Evolutionary conservation across 23 tunicate genomes (phyloP).

Genomic region (Clavelina lepadiformis): DNA sequence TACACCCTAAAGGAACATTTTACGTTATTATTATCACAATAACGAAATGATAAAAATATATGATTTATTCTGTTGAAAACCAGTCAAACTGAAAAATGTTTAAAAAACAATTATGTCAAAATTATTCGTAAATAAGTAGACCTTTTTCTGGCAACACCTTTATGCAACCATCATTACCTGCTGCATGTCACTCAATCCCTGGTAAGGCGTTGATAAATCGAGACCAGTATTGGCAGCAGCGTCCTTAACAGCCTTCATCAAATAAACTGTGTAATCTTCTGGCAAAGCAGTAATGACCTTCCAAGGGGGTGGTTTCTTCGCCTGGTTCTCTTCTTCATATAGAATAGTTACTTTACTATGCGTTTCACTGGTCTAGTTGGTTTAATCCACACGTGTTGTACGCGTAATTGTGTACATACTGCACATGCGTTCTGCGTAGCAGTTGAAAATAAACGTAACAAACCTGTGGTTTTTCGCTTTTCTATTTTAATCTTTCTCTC

Average conservation of each 20-base stretch:
- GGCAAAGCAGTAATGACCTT: conserved; percentile 36
- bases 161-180: too few relatives aligned
- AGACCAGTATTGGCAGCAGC: conserved; percentile 30
- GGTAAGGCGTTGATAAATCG: conserved; percentile 23
- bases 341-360: background rate
- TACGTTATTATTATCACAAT: too few relatives aligned
- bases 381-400: too few relatives aligned
- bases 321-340: background rate
- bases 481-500: conserved; percentile 28
- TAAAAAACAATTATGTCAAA: too few relatives aligned
- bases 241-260: conserved; percentile 44
- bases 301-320: conserved; percentile 38
- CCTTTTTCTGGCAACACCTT: too few relatives aligned
- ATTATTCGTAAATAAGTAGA: too few relatives aligned
- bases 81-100: too few relatives aligned
- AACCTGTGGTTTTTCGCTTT: conserved; percentile 22
- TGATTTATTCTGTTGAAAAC: too few relatives aligned
- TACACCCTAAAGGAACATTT: conserved; percentile 31
- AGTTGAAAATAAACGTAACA: too few relatives aligned
- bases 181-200: conserved; percentile 46
- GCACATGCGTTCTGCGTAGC: too few relatives aligned
- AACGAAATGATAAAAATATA: too few relatives aligned
- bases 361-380: background rate
- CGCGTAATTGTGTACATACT: too few relatives aligned
- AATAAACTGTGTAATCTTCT: conserved; percentile 54